Conservation (phyloP, 2,113 vertebrate species). For the Leucoraja erinaceus region DNA sequence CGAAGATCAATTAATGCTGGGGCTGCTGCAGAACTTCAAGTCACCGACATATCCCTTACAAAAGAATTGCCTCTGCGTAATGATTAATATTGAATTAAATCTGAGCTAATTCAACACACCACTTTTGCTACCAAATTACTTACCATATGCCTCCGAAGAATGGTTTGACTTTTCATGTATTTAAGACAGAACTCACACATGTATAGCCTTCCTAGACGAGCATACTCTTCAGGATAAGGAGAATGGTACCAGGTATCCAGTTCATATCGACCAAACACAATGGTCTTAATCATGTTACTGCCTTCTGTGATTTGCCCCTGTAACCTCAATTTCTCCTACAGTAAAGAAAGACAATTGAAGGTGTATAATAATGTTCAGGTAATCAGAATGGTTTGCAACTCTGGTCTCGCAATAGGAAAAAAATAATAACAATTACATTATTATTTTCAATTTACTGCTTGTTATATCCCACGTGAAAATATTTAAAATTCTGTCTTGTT, state of each 20-base stretch:
- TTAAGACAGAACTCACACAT: constrained; percentile 98
- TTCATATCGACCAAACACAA: constrained; percentile 93
- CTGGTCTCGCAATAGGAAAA: not conserved
- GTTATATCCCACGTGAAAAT: not conserved
- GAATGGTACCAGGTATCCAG: constrained; percentile 98
- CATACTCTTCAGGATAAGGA: constrained; percentile 95
- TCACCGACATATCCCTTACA: not conserved
- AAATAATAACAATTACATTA: not conserved
- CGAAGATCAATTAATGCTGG: not conserved
- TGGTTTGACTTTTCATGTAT: constrained; percentile 99
- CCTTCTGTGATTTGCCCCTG: constrained; percentile 97
- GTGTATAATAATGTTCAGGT: not conserved
- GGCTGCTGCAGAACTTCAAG: not conserved
- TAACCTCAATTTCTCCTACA: constrained; percentile 84
- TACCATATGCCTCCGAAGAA: constrained; percentile 92
- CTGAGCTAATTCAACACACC: not conserved
- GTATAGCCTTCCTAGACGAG: constrained; percentile 86
- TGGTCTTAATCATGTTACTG: constrained; percentile 98
- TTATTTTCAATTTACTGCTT: not conserved
- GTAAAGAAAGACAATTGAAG: constrained; percentile 26
- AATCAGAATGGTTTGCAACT: not conserved
- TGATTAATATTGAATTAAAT: constrained; percentile 10
- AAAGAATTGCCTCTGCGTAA: not conserved
- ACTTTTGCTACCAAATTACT: constrained; percentile 41
- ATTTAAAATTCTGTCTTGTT: not conserved